phyloP scores from a whole-genome alignment of 92 coral and sea anemone genomes.

The Phymanthus crucifer region DNA sequence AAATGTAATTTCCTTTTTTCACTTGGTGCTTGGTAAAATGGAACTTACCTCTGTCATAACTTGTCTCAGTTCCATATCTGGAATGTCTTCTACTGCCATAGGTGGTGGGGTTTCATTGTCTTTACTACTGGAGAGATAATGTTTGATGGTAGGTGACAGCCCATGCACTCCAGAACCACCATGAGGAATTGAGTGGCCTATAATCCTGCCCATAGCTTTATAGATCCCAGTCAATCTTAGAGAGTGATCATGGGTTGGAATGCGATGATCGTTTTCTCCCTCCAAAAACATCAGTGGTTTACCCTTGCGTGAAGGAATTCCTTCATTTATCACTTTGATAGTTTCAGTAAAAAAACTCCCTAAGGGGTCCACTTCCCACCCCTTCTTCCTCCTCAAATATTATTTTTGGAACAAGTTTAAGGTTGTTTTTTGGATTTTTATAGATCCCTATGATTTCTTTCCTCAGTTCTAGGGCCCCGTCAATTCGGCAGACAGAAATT shows the following conservation, averaged over 20 bases:
- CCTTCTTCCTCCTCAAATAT: constrained; percentile 51
- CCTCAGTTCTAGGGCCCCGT: constrained; percentile 38
- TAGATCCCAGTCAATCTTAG: constrained; percentile 49
- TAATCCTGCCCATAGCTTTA: constrained; percentile 50
- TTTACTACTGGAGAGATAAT: constrained; percentile 29
- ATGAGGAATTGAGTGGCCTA: constrained; percentile 59
- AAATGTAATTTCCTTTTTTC: background rate
- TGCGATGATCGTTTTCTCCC: constrained; percentile 45
- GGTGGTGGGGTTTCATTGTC: constrained; percentile 39
- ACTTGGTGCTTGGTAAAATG: background rate
- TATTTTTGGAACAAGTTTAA: constrained; percentile 36
- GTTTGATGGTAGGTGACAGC: constrained; percentile 40
- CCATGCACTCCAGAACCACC: constrained; percentile 53
- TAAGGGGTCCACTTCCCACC: constrained; percentile 45
- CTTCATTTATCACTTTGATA: constrained; percentile 39
- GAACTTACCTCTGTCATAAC: constrained; percentile 46
- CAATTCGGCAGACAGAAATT: constrained; percentile 39
- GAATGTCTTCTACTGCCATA: constrained; percentile 38
- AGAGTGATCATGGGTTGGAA: constrained; percentile 46
- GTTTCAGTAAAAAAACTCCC: constrained; percentile 37
- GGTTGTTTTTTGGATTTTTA: constrained; percentile 49
- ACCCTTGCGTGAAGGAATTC: constrained; percentile 25
- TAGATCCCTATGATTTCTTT: constrained; percentile 50
- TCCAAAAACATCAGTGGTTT: constrained; percentile 56
- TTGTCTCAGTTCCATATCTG: constrained; percentile 40